Base-by-base conservation (phyloP, 2,113 vertebrate species). In the Castor canadensis region DNA sequence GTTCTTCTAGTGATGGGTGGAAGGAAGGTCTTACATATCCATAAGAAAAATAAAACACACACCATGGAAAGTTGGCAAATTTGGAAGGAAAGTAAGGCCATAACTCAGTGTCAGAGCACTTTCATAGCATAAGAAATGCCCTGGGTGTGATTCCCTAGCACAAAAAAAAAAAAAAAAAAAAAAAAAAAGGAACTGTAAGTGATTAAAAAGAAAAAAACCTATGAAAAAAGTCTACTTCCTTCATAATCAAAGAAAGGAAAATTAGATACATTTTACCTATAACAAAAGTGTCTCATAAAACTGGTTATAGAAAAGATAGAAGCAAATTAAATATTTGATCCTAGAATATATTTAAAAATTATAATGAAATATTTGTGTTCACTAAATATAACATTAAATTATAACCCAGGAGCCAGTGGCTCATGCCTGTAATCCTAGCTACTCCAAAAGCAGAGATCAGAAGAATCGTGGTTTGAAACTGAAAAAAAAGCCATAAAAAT, bases 171-270 rank as follows among this genome's bases (percentile, higher is more conserved):
- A 15, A 52, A 52, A 52, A 52, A 52, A 52, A 52, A 52, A 52
- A 52, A 52, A 52, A 15, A 15, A 52, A 52, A 52, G 52, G 52
- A 52, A 52, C 9, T 9, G 15, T 9, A 52, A 52, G 15, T 52
- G 22, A 26, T 22, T 26, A 62, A 24, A 75, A 62, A 43, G 45
- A 20, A 69, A n/a, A 69, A 62, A 92, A 93, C 56, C 40, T 62
- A 40, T 15, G 13, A 60, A 64, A 87, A 77, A 73, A 32, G 6
- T 30, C 66, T 66, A n/a, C 76, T 35, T 91, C 69, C 24, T 79
- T 93, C 60, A 64, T 72, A 86, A 83, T 72, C 69, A 45, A 73
- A 87, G 56, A 92, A 93, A 77, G 58, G 38, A 75, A 87, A 92
- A 90, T 58, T 32, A 15, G 56, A 86, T 43, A 56, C 3, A 8